These are phyloP conservation scores for Chunga burmeisteri DNA, from an alignment of 2,113 vertebrate genomes.

Conservation along the genomic window DNA sequence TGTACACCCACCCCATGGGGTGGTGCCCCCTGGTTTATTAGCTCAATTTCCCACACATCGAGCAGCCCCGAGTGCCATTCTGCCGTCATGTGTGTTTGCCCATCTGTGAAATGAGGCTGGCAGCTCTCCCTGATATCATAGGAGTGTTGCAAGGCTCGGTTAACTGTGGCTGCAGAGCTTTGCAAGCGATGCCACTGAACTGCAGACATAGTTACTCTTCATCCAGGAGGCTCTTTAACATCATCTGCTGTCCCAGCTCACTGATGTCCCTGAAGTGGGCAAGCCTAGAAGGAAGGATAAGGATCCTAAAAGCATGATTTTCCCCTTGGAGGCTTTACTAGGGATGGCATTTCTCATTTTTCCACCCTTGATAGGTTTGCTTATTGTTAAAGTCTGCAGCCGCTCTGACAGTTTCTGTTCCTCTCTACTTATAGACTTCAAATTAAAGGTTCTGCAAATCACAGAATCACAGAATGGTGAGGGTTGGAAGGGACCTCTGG, in stretches of 20 bases:
- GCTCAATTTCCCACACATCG: neutral
- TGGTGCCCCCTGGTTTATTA: neutral
- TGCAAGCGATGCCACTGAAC: neutral
- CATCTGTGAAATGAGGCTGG: neutral
- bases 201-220: neutral
- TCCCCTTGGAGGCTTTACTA: neutral
- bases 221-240: neutral
- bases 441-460: neutral
- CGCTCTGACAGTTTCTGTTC: neutral
- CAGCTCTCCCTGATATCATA: neutral
- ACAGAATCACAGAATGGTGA: no score
- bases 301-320: neutral
- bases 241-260: neutral
- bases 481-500: no score
- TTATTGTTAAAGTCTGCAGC: neutral
- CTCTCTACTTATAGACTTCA: neutral
- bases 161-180: neutral
- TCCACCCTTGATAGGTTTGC: neutral
- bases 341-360: neutral
- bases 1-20: neutral
- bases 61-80: neutral
- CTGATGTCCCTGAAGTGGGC: neutral
- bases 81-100: neutral
- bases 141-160: neutral
- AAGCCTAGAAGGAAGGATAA: neutral